phyloP scores from a whole-genome alignment of 92 coral and sea anemone species.

The Siderastrea siderea region DNA sequence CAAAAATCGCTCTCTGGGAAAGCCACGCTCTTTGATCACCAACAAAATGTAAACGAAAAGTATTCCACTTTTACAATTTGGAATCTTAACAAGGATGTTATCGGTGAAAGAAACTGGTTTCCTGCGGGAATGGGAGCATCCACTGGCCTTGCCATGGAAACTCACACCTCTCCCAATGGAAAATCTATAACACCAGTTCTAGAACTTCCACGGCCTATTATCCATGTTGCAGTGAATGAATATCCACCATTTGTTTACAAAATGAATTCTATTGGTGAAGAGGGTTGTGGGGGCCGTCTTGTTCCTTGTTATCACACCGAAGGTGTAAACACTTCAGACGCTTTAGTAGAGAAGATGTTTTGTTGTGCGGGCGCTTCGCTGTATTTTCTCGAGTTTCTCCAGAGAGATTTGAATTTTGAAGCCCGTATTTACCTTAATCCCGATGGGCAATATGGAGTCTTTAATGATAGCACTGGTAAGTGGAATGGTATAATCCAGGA shows the following conservation, averaged over 20 bases:
- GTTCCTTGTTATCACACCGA: background rate
- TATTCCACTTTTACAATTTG: slow-evolving; percentile 3
- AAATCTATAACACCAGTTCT: background rate
- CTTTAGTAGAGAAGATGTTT: slow-evolving; percentile 4
- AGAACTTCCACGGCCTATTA: background rate
- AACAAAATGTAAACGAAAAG: background rate
- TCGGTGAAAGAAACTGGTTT: slow-evolving; percentile 3
- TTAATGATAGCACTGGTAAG: background rate
- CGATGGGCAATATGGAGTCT: slow-evolving; percentile 57
- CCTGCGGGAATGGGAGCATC: slow-evolving; percentile 17
- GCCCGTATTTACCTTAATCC: slow-evolving; percentile 52
- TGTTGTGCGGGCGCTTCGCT: slow-evolving; percentile 66
- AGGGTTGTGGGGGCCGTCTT: background rate
- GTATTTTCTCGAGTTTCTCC: slow-evolving; percentile 52
- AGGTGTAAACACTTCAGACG: background rate
- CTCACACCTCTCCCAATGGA: slow-evolving; percentile 15
- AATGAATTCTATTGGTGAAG: background rate
- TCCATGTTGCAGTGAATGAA: slow-evolving; percentile 23
- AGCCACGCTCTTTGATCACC: background rate
- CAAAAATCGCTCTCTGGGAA: background rate
- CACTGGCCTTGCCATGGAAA: slow-evolving; percentile 6
- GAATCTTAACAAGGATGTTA: background rate
- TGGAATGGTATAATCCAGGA: slow-evolving; percentile 73
- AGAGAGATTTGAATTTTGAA: slow-evolving; percentile 52
- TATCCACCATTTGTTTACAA: slow-evolving; percentile 23